These are phyloP conservation scores for Achlya flavicornis DNA, from an alignment of 2,888 invertebrate genomes.

Conservation along the genomic window DNA sequence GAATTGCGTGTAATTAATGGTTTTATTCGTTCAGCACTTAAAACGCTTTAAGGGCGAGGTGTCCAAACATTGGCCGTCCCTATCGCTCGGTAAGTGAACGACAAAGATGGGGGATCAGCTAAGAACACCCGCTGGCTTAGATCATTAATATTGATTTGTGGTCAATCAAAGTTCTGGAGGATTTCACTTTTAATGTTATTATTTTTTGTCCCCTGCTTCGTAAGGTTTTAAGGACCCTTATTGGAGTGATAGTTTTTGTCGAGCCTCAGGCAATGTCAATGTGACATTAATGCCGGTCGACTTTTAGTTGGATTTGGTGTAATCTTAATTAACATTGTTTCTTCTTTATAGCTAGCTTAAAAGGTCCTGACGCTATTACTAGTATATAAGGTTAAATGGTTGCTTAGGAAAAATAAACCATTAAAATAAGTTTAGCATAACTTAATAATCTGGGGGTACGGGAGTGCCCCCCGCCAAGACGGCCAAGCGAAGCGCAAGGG, in stretches of 20 bases:
- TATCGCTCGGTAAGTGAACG: slow-evolving; percentile 40
- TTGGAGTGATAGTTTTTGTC: slow-evolving; percentile 7
- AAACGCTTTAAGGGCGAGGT: slow-evolving; percentile 81
- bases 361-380: neutral
- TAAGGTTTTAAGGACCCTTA: slow-evolving; percentile 55
- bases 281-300: slow-evolving; percentile 11
- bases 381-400: neutral
- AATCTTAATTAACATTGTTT: slow-evolving; percentile 13
- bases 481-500: too few relatives aligned
- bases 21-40: slow-evolving; percentile 84
- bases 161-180: slow-evolving; percentile 82
- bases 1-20: slow-evolving; percentile 83
- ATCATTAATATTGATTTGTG: slow-evolving; percentile 85
- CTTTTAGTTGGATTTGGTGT: slow-evolving; percentile 9
- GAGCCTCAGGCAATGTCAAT: slow-evolving; percentile 7
- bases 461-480: too few relatives aligned
- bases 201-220: slow-evolving; percentile 63
- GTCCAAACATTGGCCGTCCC: slow-evolving; percentile 74
- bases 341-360: neutral
- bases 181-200: slow-evolving; percentile 81
- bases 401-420: neutral
- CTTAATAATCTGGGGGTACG: too few relatives aligned
- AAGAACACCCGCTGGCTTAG: slow-evolving; percentile 77
- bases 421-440: neutral
- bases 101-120: slow-evolving; percentile 52